Evolutionary conservation across 2,113 vertebrate species (phyloP).

Genomic region (human): GRCh38 chr1:36850501-36851000

Average conservation of each 20-base stretch:
- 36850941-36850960: not conserved
- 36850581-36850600: not conserved
- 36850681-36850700: not conserved
- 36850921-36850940: not conserved
- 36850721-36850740: not conserved
- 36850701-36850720: not conserved
- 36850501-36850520: not conserved
- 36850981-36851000: not conserved
- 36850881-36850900: not conserved
- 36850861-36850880: not conserved
- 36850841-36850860: not conserved
- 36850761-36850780: not conserved
- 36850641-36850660: not conserved
- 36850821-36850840: not conserved
- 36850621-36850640: not conserved
- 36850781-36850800: not conserved
- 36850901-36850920: not conserved
- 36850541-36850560: rapidly evolving
- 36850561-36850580: not conserved
- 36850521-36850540: no score
- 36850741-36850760: not conserved
- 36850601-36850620: not conserved
- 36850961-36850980: not conserved
- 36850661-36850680: not conserved
- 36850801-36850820: not conserved